phyloP scores from a whole-genome alignment of 1,140 invertebrate species.

The Drosophila kohkoa region DNA sequence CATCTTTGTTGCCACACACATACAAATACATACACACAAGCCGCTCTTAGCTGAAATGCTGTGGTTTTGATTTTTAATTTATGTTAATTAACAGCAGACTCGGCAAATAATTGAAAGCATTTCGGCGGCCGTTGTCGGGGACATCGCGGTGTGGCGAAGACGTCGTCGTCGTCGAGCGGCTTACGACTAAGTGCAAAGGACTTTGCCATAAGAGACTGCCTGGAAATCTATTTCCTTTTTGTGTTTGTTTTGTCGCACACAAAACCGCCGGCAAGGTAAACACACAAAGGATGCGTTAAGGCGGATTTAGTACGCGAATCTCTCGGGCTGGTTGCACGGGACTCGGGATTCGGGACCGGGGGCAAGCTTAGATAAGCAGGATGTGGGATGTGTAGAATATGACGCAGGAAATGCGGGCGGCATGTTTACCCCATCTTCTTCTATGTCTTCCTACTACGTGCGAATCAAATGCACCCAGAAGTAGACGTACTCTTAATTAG shows the following conservation, averaged over 20 bases:
- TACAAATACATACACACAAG: conserved; percentile 1
- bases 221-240: conserved; percentile 34
- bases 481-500: conserved; percentile 28
- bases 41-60: conserved; percentile 44
- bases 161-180: conserved; percentile 24
- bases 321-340: not conserved
- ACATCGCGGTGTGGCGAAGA: conserved; percentile 36
- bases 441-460: not conserved
- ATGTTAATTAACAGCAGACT: conserved; percentile 74
- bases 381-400: conserved; percentile 4
- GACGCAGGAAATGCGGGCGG: not conserved
- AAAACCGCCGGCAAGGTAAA: conserved; percentile 35
- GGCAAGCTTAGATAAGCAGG: conserved; percentile 10
- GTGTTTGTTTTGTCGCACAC: conserved; percentile 36
- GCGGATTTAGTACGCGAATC: conserved; percentile 12
- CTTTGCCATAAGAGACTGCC: conserved; percentile 31
- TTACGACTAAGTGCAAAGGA: conserved; percentile 68
- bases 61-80: conserved; percentile 78
- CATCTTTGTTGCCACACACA: not conserved
- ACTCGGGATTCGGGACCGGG: not conserved
- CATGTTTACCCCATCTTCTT: not conserved
- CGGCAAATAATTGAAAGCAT: conserved; percentile 52
- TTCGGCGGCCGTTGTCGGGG: conserved; percentile 46
- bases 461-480: conserved; percentile 9
- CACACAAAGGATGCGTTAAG: conserved; percentile 44